Evolutionary conservation across 2,797 vertebrate species (phyloP), one percentile per base, ranked within the genome.

Genomic region (Orestias chungarensis): DNA sequence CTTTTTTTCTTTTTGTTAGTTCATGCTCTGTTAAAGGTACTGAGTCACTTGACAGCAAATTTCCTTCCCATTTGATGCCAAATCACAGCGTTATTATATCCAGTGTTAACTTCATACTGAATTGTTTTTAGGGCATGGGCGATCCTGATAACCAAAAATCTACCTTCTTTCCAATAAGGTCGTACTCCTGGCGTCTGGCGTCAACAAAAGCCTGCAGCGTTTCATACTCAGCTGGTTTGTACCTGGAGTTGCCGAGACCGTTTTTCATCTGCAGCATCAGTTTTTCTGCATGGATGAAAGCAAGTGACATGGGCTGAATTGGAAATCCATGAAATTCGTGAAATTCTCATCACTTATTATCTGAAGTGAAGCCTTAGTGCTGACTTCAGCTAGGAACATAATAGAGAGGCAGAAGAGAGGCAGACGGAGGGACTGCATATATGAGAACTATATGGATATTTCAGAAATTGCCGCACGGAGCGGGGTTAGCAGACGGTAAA

Each of bases 81-180:
- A 81, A 79, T 80, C 25, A 72, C 25, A 18, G 4, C 59, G 27
- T 69, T 68, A 76, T 65, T 68, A 72, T 31, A 73, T 68, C 44
- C 79, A 38, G n/a, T 70, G 83, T 68, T 14, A 35, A 71, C 87
- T 71, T 77, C 54, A 57, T 73, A 35, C 68, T 52, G 72, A 27
- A 55, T 20, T 73, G 44, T 42, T 76, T 84, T 68, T 68, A 84
- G 43, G 42, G 64, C 40, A 64, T 17, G 29, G 62, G 69, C 57
- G 42, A 74, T 70, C 69, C 44, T 67, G 43, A 78, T 73, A 62
- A 82, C 12, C 27, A 73, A 65, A 40, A 64, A 66, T 85, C 76
- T 94, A 99, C 97, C 96, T 97, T 96, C 87, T 94, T 84, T 43
- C 95, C 93, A 81, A 93, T 94, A 78, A 92, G 79, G 83, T 93